Base-by-base conservation (phyloP, 2,113 vertebrate species). In the Laterallus jamaicensis region DNA sequence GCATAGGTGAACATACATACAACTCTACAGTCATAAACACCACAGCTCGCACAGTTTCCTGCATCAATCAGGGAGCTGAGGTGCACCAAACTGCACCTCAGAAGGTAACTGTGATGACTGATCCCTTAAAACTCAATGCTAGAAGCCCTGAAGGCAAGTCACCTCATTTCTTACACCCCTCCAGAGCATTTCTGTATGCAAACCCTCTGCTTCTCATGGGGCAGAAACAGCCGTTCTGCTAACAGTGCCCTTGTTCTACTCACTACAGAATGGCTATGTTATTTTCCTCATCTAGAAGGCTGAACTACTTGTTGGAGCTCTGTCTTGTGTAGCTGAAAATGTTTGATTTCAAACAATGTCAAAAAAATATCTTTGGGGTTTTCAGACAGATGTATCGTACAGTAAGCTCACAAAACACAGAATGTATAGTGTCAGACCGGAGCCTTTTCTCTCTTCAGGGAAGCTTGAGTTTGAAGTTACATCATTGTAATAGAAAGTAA, bases 291-390 rank as follows among this genome's bases (percentile, higher is more conserved):
- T 63, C 58, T 82, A 54, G 59, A 54, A 95, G 60, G 29, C 2
- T 68, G 32, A 94, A 44, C 10, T 83, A 39, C 32, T 21, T 69
- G 19, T 81, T 86, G 54, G 59, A 96, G 21, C 31, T 71, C 5
- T 62, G 47, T 75, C 42, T 91, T 0, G 0, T 59, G 21, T 13
- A 58, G 39, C 12, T 86, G 63, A 86, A 88, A 37, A 29, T 79
- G 39, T 69, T 91, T 76, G 37, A 86, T 86, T 94, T 95, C 74
- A 92, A 21, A 32, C 73, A 86, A 86, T 62, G 77, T 66, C 56
- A 93, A 78, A 82, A 18, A 90, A 81, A 32, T 42, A 11, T 47
- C 37, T 95, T 89, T 60, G 52, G 15, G 24, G 62, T 47, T 88
- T 92, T 90, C 55, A 78, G 19, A 29, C 47, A 59, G 49, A 95